Percentiles rank a stretch among this genome's conserved stretches.
Conservation (phyloP, 1,140 invertebrate species). For the Caenorhabditis brenneri region DNA sequence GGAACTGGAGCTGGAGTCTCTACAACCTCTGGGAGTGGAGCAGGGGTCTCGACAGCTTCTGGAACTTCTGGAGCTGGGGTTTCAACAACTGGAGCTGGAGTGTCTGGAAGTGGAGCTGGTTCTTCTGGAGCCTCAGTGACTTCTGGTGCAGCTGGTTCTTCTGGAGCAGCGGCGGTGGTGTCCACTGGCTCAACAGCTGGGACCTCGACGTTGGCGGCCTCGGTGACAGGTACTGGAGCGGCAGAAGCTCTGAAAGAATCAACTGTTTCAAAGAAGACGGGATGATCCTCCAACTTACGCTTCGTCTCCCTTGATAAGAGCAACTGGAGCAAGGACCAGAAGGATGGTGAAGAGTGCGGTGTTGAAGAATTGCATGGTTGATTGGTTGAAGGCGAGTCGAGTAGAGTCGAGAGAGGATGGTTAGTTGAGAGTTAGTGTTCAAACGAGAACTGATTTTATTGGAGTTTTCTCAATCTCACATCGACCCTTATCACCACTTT, state of each 20-base stretch:
- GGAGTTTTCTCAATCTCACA: not conserved
- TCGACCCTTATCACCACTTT: not conserved
- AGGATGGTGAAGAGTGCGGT: not conserved
- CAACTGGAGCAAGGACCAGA: not conserved
- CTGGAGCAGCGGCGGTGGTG: not conserved
- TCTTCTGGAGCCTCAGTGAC: not conserved
- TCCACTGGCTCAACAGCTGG: not conserved
- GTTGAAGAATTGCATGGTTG: not conserved
- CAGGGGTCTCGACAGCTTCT: not conserved
- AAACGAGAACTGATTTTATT: constrained; percentile 18
- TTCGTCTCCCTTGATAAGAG: not conserved
- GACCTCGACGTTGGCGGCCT: not conserved
- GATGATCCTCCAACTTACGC: not conserved
- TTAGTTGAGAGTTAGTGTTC: constrained; percentile 15
- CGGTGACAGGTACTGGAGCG: not conserved
- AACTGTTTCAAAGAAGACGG: not conserved
- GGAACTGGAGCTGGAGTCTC: not conserved
- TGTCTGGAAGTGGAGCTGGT: not conserved
- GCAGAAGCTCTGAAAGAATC: not conserved
- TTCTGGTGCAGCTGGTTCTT: not conserved
- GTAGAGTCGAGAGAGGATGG: not conserved
- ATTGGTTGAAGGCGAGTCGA: not conserved
- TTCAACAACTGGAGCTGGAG: not conserved
- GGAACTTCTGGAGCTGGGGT: not conserved
- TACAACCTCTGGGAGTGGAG: too few species aligned